Conservation (phyloP, 2,888 invertebrate species). For the Morpho achilles region DNA sequence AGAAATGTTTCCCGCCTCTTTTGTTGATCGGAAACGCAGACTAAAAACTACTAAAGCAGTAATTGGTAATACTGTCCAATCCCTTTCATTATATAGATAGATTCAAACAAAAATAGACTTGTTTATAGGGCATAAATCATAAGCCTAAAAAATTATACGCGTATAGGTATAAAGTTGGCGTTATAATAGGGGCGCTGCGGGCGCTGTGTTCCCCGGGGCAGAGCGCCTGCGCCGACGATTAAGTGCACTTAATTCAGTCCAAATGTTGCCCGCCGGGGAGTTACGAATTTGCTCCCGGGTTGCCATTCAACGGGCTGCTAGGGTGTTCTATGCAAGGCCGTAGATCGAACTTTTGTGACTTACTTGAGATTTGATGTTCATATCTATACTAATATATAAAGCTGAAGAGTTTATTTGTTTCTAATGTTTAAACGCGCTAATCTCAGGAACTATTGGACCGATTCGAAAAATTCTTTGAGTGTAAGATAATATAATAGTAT, state of each 20-base stretch:
- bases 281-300: constrained; percentile 24
- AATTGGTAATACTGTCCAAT: too few relatives aligned
- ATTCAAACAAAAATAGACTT: background rate
- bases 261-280: constrained; percentile 54
- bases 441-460: too few relatives aligned
- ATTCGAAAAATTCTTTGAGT: too few relatives aligned
- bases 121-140: background rate
- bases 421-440: too few relatives aligned
- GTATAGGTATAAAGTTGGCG: constrained; percentile 24
- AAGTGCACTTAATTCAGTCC: constrained; percentile 70
- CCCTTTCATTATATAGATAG: too few relatives aligned
- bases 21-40: too few relatives aligned
- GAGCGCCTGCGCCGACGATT: constrained; percentile 63
- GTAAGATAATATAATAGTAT: too few relatives aligned
- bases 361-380: background rate
- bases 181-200: constrained; percentile 32
- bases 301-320: constrained; percentile 18
- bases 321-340: constrained; percentile 13
- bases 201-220: constrained; percentile 47
- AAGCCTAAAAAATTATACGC: constrained; percentile 2
- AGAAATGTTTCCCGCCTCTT: too few relatives aligned
- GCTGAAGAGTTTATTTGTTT: too few relatives aligned
- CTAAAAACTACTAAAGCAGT: too few relatives aligned
- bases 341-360: background rate
- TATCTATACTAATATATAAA: too few relatives aligned